Evolutionary conservation across 2,888 invertebrate genomes (phyloP).

Genomic region (Habroteleia sp.): DNA sequence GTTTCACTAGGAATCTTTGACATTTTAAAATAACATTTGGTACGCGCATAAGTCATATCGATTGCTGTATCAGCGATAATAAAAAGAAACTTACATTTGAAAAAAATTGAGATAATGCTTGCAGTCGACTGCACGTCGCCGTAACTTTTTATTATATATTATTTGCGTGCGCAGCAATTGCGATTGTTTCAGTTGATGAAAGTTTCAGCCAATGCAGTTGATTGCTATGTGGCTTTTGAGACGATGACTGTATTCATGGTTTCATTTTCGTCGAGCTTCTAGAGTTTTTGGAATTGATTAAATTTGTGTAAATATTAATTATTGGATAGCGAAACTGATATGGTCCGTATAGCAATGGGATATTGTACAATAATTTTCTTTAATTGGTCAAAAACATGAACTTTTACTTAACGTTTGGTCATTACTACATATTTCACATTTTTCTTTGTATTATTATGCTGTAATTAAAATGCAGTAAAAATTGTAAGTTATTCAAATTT

Average conservation of each 20-base stretch:
- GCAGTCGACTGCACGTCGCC: constrained; percentile 4
- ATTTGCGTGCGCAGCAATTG: constrained; percentile 15
- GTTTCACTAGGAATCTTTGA: constrained; percentile 61
- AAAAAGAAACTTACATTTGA: constrained; percentile 39
- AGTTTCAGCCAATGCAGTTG: background rate
- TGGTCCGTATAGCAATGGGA: background rate
- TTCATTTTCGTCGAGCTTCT: constrained; percentile 18
- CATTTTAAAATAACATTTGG: constrained; percentile 63
- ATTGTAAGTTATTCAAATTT: background rate
- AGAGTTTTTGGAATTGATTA: constrained; percentile 1
- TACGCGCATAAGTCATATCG: constrained; percentile 60
- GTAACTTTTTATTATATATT: constrained; percentile 38
- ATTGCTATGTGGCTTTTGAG: constrained; percentile 4
- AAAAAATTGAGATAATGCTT: constrained; percentile 15
- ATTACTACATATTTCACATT: too few relatives aligned
- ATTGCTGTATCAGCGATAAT: constrained; percentile 52
- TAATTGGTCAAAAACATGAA: constrained; percentile 4
- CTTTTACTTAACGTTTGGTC: too few relatives aligned
- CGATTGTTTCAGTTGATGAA: constrained; percentile 33
- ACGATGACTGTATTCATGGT: constrained; percentile 37
- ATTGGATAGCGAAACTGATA: constrained; percentile 9
- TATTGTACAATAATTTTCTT: constrained; percentile 5
- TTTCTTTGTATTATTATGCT: background rate
- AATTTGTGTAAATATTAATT: constrained; percentile 16
- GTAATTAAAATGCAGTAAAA: background rate